Evolutionary conservation across 2,888 invertebrate species (phyloP), one percentile per base, ranked within the genome.

Genomic region (Ceramica pisi): DNA sequence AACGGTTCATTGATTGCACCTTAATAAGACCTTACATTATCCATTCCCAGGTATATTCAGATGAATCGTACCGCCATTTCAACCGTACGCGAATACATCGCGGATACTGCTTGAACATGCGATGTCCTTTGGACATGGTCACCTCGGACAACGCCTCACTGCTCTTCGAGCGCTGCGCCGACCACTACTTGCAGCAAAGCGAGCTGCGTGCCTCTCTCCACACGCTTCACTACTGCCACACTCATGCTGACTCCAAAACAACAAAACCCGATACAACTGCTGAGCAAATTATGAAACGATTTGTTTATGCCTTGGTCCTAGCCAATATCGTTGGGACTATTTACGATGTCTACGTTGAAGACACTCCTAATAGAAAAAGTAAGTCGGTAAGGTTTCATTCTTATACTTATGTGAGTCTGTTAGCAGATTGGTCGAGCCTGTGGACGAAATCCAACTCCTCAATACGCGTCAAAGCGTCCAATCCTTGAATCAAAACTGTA

Each of bases 11-110:
- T 48, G 31, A 62, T 46, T 16, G 1, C 21, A 35, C 19, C 6
- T 50, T 19, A 0, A n/a, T 35, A n/a, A 53, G 3, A 26, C 16
- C 9, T 6, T n/a, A 10, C 1, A 31, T 35, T 35, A 5, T 21
- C n/a, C 6, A 10, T 35, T 59, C 67, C 53, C 61, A 82, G 84
- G 71, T 59, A 59, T 82, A 84, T 61, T 80, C 87, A 2, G 71
- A 80, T 38, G 75, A 82, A 46, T 63, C 68, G 12, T 69, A 66
- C 38, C 73, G 46, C 6, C 81, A 80, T 46, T 88, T 83, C 71
- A 88, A 90, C 60, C 82, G 87, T 23, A 89, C 90, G 4, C 84
- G 87, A 0, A 77, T 92, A 2, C 89, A 89, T 53, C 88, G 91
- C 2, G 91, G 92, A n/a, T 89, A 87, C 80, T 91, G 91, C 76